Conservation (phyloP, 2,888 invertebrate species). For the Endomychus coccineus region DNA sequence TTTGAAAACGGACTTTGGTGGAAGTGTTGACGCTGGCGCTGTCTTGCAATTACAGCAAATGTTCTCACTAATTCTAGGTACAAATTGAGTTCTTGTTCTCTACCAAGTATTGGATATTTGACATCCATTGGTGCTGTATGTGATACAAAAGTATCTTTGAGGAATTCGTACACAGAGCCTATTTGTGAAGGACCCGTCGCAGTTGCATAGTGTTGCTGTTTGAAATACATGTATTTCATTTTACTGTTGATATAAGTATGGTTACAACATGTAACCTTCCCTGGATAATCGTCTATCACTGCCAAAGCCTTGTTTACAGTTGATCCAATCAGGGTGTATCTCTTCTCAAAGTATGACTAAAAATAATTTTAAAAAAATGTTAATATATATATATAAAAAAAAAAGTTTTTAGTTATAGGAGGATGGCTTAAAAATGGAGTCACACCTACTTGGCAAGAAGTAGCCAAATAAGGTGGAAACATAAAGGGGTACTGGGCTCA, state of each 20-base stretch:
- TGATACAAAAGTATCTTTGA: no score
- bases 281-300: conserved; percentile 54
- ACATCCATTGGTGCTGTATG: no score
- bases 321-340: conserved; percentile 69
- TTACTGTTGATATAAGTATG: conserved; percentile 60
- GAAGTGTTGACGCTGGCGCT: no score
- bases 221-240: conserved; percentile 53
- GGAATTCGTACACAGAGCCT: conserved; percentile 59
- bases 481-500: no score
- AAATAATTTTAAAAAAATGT: no score
- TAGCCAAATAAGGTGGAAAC: no score
- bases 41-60: no score
- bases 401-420: no score
- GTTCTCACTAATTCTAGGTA: conserved; percentile 14
- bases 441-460: no score
- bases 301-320: conserved; percentile 67
- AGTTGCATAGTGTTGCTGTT: conserved; percentile 48
- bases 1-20: neutral
- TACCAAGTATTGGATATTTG: conserved; percentile 48
- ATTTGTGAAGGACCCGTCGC: conserved; percentile 55
- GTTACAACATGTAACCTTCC: conserved; percentile 56
- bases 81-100: conserved; percentile 37
- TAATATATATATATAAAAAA: no score
- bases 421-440: no score
- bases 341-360: conserved; percentile 62